Conservation (phyloP, 1,140 invertebrate genomes). For the Penaeus japonicus region DNA sequence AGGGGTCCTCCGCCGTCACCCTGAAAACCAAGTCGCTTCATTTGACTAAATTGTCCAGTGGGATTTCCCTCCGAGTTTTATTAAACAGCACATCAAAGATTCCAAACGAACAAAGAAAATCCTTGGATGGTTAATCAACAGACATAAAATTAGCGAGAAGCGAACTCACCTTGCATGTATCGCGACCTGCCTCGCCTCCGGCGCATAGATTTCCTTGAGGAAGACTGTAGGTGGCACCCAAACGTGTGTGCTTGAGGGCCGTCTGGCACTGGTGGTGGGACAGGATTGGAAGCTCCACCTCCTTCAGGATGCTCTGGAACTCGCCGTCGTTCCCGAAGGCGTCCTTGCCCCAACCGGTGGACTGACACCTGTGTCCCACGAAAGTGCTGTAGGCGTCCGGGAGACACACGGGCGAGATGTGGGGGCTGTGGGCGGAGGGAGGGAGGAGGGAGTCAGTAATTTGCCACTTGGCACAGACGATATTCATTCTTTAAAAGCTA, state of each 20-base stretch:
- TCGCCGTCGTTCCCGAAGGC: slow-evolving; percentile 89
- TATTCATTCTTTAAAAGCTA: not conserved
- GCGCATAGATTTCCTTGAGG: slow-evolving; percentile 83
- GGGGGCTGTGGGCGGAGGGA: slow-evolving; percentile 70
- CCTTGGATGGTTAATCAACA: not conserved
- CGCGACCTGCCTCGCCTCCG: slow-evolving; percentile 91
- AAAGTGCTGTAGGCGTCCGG: slow-evolving; percentile 77
- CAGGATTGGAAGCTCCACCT: slow-evolving; percentile 63
- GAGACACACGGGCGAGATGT: slow-evolving; percentile 66
- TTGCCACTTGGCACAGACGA: not conserved
- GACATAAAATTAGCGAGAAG: not conserved
- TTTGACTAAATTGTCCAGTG: not conserved
- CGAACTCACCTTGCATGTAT: slow-evolving; percentile 67
- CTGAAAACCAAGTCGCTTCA: slow-evolving; percentile 48
- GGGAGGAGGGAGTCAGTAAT: not conserved
- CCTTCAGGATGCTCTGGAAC: slow-evolving; percentile 87
- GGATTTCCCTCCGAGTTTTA: not conserved
- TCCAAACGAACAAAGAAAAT: not conserved
- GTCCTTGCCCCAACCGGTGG: slow-evolving; percentile 94
- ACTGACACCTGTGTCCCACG: slow-evolving; percentile 82
- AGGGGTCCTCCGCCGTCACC: slow-evolving; percentile 91
- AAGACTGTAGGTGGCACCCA: slow-evolving; percentile 66
- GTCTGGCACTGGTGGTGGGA: slow-evolving; percentile 65
- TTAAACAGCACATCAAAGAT: too few species aligned
- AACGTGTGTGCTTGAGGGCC: slow-evolving; percentile 65